phyloP scores from a whole-genome alignment of 2,113 vertebrate species.

The Hypanus sabinus region DNA sequence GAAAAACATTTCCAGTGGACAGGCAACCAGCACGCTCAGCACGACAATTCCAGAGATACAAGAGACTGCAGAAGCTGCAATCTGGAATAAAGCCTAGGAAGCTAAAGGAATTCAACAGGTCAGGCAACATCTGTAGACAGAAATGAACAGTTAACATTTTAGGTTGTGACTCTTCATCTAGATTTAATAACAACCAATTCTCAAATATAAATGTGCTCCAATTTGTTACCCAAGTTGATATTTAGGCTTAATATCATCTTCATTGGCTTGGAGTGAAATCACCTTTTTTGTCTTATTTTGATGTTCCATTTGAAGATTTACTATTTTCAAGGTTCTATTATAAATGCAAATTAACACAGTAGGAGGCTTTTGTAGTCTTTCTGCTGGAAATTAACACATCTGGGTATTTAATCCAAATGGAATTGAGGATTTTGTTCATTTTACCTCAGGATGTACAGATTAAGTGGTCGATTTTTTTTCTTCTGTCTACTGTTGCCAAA shows the following conservation, averaged over 20 bases:
- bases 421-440: not conserved
- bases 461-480: not conserved
- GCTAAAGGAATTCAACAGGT: too few relatives aligned
- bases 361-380: not conserved
- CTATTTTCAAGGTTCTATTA: not conserved
- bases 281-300: not conserved
- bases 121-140: too few relatives aligned
- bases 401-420: too few relatives aligned
- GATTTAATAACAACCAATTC: too few relatives aligned
- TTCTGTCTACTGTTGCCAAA: not conserved
- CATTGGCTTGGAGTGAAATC: not conserved
- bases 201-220: too few relatives aligned
- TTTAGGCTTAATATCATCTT: not conserved
- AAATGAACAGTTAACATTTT: too few relatives aligned
- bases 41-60: too few relatives aligned
- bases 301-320: not conserved
- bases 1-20: too few relatives aligned
- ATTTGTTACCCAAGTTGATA: not conserved
- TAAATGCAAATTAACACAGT: not conserved
- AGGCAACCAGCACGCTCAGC: too few relatives aligned
- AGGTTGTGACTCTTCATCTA: too few relatives aligned
- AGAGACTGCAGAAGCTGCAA: too few relatives aligned
- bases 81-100: too few relatives aligned
- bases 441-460: not conserved
- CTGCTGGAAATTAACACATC: not conserved